Evolutionary conservation across 2,113 vertebrate genomes (phyloP).

Genomic region (Tragelaphus strepsiceros): DNA sequence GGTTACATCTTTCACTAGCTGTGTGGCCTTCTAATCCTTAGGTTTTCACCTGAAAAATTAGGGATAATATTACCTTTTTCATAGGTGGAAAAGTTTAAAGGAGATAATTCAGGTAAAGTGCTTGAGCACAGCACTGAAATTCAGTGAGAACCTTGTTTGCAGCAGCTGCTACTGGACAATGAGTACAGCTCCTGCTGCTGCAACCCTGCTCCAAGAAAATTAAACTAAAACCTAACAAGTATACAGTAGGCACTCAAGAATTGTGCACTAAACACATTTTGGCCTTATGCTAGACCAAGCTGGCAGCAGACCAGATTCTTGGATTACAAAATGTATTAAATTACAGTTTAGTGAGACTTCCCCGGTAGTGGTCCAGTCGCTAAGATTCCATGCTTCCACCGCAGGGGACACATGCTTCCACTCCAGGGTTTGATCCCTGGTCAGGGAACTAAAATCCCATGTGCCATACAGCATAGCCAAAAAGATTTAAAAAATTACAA

Average conservation of each 20-base stretch:
- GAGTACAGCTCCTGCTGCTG: neutral
- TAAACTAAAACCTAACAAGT: neutral
- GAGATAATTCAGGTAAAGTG: neutral
- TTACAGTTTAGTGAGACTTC: neutral
- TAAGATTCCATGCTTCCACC: neutral
- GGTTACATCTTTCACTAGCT: neutral
- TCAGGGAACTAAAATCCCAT: neutral
- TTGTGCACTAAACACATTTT: neutral
- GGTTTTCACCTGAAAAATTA: neutral
- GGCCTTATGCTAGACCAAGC: neutral
- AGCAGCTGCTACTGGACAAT: neutral
- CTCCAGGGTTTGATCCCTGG: neutral
- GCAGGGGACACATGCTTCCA: neutral
- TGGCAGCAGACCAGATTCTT: slow-evolving; percentile 27
- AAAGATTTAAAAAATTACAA: slow-evolving; percentile 27
- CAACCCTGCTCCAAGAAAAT: neutral
- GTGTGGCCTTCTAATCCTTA: neutral
- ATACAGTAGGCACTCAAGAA: neutral
- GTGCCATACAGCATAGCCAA: neutral
- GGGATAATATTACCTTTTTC: neutral
- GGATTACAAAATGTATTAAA: slow-evolving; percentile 46
- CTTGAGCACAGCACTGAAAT: neutral
- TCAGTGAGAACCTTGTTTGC: neutral
- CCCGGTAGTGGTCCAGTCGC: neutral
- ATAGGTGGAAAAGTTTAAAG: neutral